phyloP scores from a whole-genome alignment of 2,797 vertebrate species.

The Acanthis flammea region DNA sequence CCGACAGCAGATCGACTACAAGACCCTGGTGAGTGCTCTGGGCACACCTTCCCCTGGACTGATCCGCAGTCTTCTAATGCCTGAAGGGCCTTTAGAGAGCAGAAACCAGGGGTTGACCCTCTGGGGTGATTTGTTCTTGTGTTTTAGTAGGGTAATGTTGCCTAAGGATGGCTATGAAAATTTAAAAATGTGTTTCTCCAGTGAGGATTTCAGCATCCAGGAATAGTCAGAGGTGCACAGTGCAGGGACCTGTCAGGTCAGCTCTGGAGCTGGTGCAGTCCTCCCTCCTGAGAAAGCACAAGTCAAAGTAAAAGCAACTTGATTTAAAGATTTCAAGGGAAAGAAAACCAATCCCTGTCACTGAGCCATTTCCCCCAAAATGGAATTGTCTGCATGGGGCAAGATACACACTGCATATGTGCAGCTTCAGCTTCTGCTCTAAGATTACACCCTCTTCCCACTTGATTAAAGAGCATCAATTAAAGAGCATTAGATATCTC shows the following conservation, averaged over 20 bases:
- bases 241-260: background rate
- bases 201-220: background rate
- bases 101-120: background rate
- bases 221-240: background rate
- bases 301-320: background rate
- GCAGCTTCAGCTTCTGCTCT: background rate
- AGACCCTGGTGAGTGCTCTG: conserved; percentile 87
- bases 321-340: background rate
- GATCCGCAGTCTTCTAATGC: background rate
- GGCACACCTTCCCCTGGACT: background rate
- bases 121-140: conserved; percentile 7
- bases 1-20: conserved; percentile 98
- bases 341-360: background rate
- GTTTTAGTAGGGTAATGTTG: background rate
- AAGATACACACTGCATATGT: background rate
- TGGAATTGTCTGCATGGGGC: background rate
- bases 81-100: background rate
- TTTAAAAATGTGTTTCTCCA: no score
- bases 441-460: background rate
- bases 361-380: background rate
- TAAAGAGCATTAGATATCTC: background rate
- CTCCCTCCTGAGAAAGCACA: background rate
- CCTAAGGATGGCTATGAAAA: background rate
- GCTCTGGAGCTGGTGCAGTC: background rate
- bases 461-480: background rate